These are phyloP conservation scores for Cheracebus regulus DNA, from an alignment of 2,797 vertebrate species.

Conservation along the genomic window DNA sequence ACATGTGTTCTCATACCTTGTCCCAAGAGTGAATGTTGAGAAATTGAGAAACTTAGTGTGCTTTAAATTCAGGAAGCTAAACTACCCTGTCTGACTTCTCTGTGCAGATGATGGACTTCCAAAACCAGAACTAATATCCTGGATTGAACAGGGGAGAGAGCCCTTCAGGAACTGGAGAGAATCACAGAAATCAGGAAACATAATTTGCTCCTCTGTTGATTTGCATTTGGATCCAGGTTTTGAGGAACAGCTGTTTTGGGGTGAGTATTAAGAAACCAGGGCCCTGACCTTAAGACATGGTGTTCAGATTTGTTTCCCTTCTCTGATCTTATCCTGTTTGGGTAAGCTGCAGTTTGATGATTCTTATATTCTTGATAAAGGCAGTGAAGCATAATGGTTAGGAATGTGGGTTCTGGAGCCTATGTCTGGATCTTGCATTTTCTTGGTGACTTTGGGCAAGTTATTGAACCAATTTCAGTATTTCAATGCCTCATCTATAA, in stretches of 20 bases:
- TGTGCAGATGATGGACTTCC: conserved; percentile 54
- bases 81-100: conserved; percentile 2
- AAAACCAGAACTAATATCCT: conserved; percentile 71
- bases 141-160: conserved; percentile 57
- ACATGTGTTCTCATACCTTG: neutral
- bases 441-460: neutral
- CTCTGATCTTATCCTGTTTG: neutral
- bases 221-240: neutral
- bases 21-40: conserved; percentile 8
- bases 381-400: neutral
- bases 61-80: conserved; percentile 32
- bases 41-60: neutral
- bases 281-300: neutral
- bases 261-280: conserved; percentile 61
- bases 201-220: neutral
- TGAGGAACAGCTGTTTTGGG: neutral
- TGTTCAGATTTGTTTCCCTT: neutral
- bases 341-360: neutral
- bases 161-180: conserved; percentile 1
- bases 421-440: neutral
- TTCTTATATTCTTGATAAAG: neutral
- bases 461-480: neutral
- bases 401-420: neutral
- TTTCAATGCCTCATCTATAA: neutral
- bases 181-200: neutral